phyloP scores from a whole-genome alignment of 2,113 vertebrate species.

The Brachyistius frenatus region DNA sequence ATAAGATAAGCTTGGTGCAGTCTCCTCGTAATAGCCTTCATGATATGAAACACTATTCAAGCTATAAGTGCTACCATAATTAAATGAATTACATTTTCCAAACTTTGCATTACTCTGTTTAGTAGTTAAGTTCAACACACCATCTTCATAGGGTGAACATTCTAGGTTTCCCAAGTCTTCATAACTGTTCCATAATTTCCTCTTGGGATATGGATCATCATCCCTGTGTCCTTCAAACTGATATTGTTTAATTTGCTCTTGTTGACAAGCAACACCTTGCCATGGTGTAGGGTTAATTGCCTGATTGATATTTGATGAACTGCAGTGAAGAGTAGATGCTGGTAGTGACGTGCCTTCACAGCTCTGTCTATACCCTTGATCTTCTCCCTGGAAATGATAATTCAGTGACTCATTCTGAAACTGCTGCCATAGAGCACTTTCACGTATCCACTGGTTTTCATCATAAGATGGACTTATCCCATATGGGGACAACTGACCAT shows the following conservation, averaged over 20 bases:
- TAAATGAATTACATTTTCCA: conserved; percentile 74
- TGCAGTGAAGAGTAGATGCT: conserved; percentile 36
- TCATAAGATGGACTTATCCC: conserved; percentile 68
- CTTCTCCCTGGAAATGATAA: conserved; percentile 53
- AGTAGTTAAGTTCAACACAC: conserved; percentile 81
- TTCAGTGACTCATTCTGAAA: conserved; percentile 75
- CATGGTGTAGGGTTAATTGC: conserved; percentile 40
- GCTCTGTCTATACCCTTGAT: conserved; percentile 50
- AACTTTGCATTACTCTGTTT: conserved; percentile 67
- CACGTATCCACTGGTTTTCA: conserved; percentile 81
- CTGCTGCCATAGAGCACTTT: conserved; percentile 81
- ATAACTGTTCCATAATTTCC: conserved; percentile 75
- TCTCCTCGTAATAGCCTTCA: conserved; percentile 87
- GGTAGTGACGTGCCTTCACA: conserved; percentile 46
- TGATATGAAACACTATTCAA: conserved; percentile 86
- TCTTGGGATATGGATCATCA: conserved; percentile 54
- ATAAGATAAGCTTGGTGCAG: conserved; percentile 81
- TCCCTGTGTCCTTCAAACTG: conserved; percentile 33
- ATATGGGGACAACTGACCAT: conserved; percentile 63
- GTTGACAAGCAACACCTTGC: conserved; percentile 52
- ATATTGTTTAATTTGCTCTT: conserved; percentile 50
- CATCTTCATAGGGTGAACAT: conserved; percentile 59
- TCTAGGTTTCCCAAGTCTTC: conserved; percentile 64
- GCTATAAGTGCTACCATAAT: conserved; percentile 83
- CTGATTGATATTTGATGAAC: conserved; percentile 56